Base-by-base conservation (phyloP, 2,113 vertebrate species). In the Collichthys lucidus region DNA sequence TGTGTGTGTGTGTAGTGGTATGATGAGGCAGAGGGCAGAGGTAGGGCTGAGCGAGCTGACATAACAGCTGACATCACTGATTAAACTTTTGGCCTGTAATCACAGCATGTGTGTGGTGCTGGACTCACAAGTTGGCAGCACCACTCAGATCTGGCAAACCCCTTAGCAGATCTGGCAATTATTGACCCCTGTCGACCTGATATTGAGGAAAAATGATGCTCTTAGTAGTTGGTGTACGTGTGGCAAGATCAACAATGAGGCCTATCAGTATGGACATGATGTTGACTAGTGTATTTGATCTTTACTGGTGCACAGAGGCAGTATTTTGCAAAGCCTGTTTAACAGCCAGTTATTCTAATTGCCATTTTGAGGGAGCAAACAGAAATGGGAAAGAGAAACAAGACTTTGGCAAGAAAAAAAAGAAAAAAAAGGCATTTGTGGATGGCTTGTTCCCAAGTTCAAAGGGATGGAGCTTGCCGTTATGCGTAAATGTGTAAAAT, bases 51-150 rank as follows among this genome's bases (percentile, higher is more conserved):
- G 19, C 62, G 63, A 82, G 73, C 68, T 83, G 75, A 89, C 76
- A 77, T 82, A 77, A 82, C 86, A 74, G 80, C 80, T 88, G 86
- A 92, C 84, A 89, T 88, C 90, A 89, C 46, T 85, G 85, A 86
- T 87, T 77, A 80, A 89, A 84, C 64, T 0, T 26, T 59, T 79
- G 76, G 53, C 78, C 72, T 77, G 53, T 86, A 81, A 85, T 85
- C 77, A 77, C 46, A 66, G 52, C 24, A 12, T 65, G 59, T 64
- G 74, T 88, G 77, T 65, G 72, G 55, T 60, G 46, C 46, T 77
- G 74, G 12, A 81, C 74, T 85, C 59, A 86, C 67, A 16, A 83
- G 59, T 70, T 90, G 88, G 87, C 50, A 85, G 55, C 24, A 57
- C 29, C 56, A 72, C 57, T 73, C 53, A 44, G 69, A 75, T 68